Evolutionary conservation across 2,797 vertebrate genomes (phyloP).

Genomic region (Propithecus deckenii): DNA sequence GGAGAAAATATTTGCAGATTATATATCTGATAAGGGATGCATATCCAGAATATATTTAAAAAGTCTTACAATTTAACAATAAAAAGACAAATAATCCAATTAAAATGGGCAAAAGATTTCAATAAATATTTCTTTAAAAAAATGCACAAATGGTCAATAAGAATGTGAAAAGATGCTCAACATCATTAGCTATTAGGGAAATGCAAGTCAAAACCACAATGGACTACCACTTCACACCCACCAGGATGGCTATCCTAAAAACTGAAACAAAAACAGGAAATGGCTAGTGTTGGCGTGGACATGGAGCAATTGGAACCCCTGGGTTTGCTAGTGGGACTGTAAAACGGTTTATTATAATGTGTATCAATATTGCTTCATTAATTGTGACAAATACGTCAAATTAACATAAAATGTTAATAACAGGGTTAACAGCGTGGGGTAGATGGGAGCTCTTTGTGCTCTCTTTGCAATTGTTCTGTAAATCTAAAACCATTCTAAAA

Average conservation of each 20-base stretch:
- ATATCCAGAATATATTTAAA: neutral
- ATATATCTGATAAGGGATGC: neutral
- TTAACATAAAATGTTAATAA: neutral
- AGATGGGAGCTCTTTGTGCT: neutral
- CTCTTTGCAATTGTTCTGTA: neutral
- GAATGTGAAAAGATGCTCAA: neutral
- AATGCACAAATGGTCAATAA: neutral
- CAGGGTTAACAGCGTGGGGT: fast-evolving
- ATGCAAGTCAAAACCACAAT: neutral
- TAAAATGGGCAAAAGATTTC: neutral
- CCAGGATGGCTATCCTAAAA: neutral
- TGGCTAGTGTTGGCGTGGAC: neutral
- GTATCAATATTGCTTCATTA: neutral
- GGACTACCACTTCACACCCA: neutral
- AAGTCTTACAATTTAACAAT: neutral
- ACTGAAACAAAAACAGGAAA: neutral
- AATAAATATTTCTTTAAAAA: neutral
- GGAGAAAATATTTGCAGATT: neutral
- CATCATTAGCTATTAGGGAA: neutral
- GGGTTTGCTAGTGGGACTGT: neutral
- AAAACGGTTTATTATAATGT: neutral
- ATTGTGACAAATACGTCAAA: neutral
- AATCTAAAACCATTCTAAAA: neutral
- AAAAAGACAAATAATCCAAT: neutral
- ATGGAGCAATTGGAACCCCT: neutral